Conservation (phyloP, 2,113 vertebrate species). For the Hippocampus mohnikei region DNA sequence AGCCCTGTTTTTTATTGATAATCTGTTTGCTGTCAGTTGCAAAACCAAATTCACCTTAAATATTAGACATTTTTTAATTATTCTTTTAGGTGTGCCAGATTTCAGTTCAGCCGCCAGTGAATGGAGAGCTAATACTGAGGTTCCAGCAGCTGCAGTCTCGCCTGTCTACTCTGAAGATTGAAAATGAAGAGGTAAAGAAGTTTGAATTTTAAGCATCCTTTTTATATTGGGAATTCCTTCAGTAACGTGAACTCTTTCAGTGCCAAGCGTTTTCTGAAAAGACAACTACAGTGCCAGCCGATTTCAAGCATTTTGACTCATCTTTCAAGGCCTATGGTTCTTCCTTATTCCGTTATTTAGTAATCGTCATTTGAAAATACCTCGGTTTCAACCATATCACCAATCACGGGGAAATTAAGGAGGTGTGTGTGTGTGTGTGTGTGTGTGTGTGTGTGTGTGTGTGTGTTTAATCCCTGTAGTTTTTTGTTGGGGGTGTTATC, state of each 20-base stretch:
- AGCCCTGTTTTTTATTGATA: not conserved
- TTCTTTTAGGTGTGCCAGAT: slow-evolving; percentile 86
- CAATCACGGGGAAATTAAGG: too few relatives aligned
- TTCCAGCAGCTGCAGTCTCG: slow-evolving; percentile 97
- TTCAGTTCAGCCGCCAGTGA: slow-evolving; percentile 89
- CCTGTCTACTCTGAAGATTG: slow-evolving; percentile 91
- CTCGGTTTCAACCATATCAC: not conserved
- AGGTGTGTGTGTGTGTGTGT: too few relatives aligned
- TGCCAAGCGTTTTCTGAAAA: too few relatives aligned
- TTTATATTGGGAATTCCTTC: not conserved
- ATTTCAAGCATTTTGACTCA: too few relatives aligned
- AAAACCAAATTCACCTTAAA: not conserved
- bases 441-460: too few relatives aligned
- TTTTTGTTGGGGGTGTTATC: too few relatives aligned
- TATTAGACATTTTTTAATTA: not conserved
- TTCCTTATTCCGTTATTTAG: too few relatives aligned
- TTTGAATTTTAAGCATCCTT: not conserved
- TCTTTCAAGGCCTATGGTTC: too few relatives aligned
- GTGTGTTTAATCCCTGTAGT: too few relatives aligned
- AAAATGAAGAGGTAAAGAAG: slow-evolving; percentile 93
- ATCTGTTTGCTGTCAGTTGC: not conserved
- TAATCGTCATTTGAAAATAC: not conserved
- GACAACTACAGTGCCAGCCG: too few relatives aligned
- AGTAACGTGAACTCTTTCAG: too few relatives aligned
- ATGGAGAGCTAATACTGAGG: slow-evolving; percentile 88